Conservation (phyloP, 1,140 invertebrate genomes). For the Nasonia vitripennis region DNA sequence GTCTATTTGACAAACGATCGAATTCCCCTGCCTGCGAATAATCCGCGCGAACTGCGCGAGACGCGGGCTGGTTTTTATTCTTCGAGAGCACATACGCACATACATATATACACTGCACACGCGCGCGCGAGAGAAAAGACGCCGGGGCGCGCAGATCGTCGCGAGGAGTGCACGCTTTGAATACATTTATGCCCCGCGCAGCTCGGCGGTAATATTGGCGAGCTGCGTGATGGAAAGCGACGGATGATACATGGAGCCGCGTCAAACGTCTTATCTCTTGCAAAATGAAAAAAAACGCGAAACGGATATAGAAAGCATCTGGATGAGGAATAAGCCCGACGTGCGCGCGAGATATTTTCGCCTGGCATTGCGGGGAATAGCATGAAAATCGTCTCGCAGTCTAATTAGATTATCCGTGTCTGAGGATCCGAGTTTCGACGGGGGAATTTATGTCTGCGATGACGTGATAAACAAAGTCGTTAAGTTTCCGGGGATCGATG, state of each 20-base stretch:
- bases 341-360: not conserved
- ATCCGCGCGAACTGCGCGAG: constrained; percentile 56
- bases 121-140: constrained; percentile 22
- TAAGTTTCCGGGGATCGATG: not conserved
- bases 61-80: constrained; percentile 54
- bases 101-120: constrained; percentile 4
- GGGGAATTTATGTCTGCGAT: not conserved
- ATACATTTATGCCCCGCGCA: constrained; percentile 66
- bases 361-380: no score
- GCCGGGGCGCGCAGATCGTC: not conserved
- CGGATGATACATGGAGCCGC: constrained; percentile 68
- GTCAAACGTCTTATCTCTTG: constrained; percentile 60
- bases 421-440: not conserved
- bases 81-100: constrained; percentile 6
- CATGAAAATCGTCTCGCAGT: not conserved
- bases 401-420: no score
- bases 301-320: constrained; percentile 9
- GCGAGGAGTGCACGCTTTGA: constrained; percentile 60
- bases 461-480: constrained; percentile 21
- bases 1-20: constrained; percentile 74
- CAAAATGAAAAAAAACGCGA: constrained; percentile 42
- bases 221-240: constrained; percentile 66
- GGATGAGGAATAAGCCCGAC: constrained; percentile 8
- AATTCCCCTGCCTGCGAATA: constrained; percentile 64
- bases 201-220: constrained; percentile 64